Percentiles rank a stretch among this genome's conserved stretches.
Evolutionary conservation across 2,888 invertebrate genomes (phyloP).

Genomic region (Phrixothrix hirtus): DNA sequence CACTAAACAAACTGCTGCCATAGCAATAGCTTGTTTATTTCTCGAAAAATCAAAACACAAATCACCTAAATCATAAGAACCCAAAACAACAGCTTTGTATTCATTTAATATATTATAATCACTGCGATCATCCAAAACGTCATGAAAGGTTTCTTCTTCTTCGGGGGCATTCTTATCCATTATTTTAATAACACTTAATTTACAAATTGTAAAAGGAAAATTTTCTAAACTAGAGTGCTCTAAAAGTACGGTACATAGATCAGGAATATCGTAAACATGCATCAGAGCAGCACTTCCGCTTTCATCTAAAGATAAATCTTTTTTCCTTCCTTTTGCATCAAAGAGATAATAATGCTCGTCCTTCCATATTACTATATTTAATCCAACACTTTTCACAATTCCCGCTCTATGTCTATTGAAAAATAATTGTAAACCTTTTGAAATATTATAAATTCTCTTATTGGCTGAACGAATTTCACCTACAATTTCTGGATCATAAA

Average conservation of each 20-base stretch:
- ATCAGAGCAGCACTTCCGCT: slow-evolving; percentile 63
- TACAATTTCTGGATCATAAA: slow-evolving; percentile 51
- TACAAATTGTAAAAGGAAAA: slow-evolving; percentile 58
- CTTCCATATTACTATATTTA: slow-evolving; percentile 63
- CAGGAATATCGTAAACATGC: slow-evolving; percentile 59
- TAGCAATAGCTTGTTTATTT: slow-evolving; percentile 64
- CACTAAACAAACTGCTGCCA: slow-evolving; percentile 63
- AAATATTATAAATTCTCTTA: slow-evolving; percentile 53
- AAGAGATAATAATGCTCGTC: slow-evolving; percentile 65
- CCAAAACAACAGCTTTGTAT: slow-evolving; percentile 62
- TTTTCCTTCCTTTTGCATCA: slow-evolving; percentile 64
- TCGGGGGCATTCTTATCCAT: slow-evolving; percentile 48
- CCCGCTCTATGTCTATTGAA: slow-evolving; percentile 61
- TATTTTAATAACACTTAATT: slow-evolving; percentile 58
- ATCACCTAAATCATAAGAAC: slow-evolving; percentile 63
- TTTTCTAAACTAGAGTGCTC: slow-evolving; percentile 58
- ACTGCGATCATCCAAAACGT: slow-evolving; percentile 59
- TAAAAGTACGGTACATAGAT: slow-evolving; percentile 59
- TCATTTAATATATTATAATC: slow-evolving; percentile 62
- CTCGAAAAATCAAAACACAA: slow-evolving; percentile 63
- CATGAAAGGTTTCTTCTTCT: slow-evolving; percentile 59
- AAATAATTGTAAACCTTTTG: slow-evolving; percentile 62
- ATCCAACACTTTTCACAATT: slow-evolving; percentile 53
- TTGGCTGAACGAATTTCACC: slow-evolving; percentile 50
- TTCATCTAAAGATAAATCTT: slow-evolving; percentile 59